Evolutionary conservation across 2,113 vertebrate genomes (phyloP).

Genomic region (Embiotoca jacksoni): DNA sequence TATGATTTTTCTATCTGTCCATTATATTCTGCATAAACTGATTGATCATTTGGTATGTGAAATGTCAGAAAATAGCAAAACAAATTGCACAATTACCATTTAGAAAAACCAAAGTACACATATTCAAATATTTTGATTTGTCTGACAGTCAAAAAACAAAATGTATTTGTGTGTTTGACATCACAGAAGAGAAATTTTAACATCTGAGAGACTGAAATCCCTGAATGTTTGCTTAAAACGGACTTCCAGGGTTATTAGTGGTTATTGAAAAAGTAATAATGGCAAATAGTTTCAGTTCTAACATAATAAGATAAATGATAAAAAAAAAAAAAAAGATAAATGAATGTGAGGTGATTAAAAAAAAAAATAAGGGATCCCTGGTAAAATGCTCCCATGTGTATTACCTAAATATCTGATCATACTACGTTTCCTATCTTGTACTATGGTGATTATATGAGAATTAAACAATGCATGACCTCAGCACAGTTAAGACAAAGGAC

Average conservation of each 20-base stretch:
- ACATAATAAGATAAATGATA: neutral
- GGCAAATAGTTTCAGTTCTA: neutral
- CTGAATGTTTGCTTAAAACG: neutral
- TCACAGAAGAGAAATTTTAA: neutral
- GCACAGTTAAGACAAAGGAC: neutral
- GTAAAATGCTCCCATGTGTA: neutral
- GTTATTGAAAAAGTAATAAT: neutral
- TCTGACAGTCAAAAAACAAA: no score
- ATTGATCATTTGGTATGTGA: no score
- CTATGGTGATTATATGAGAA: conserved; percentile 2
- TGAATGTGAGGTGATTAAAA: neutral
- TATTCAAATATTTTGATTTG: neutral
- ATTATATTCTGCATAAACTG: no score
- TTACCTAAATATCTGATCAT: neutral
- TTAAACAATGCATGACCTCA: conserved; percentile 5
- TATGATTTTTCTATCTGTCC: no score
- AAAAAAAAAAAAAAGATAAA: neutral
- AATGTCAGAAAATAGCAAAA: no score
- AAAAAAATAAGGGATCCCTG: neutral
- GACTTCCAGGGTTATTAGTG: neutral
- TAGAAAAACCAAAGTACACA: neutral
- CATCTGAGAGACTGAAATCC: neutral
- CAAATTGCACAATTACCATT: neutral
- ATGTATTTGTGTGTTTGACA: neutral
- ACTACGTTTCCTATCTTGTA: neutral